These are phyloP conservation scores for Gallinago nigripennis DNA, from an alignment of 2,797 vertebrate genomes.

Conservation along the genomic window DNA sequence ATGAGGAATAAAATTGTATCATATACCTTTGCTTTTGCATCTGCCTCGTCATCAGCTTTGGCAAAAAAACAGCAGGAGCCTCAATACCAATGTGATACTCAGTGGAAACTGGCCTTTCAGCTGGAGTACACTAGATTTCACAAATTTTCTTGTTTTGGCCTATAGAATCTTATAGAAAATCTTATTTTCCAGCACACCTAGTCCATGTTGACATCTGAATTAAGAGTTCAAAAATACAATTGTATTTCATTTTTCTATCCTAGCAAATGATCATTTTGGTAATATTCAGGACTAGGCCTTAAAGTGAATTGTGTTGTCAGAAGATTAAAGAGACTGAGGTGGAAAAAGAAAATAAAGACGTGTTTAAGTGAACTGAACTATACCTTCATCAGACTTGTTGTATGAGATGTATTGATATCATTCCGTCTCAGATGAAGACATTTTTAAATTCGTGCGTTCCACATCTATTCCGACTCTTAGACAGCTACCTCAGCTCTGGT, in stretches of 20 bases:
- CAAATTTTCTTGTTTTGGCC: conserved; percentile 62
- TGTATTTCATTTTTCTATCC: background rate
- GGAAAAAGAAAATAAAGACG: background rate
- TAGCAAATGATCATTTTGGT: background rate
- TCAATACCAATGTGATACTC: conserved; percentile 38
- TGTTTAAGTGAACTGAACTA: background rate
- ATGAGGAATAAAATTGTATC: background rate
- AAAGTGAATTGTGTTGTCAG: background rate
- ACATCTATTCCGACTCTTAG: background rate
- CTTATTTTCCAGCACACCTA: conserved; percentile 62
- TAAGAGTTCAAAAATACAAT: background rate
- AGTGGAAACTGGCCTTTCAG: conserved; percentile 68
- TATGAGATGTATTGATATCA: background rate
- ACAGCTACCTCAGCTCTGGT: background rate
- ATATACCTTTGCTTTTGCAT: conserved; percentile 65
- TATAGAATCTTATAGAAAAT: conserved; percentile 70
- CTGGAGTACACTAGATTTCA: conserved; percentile 69
- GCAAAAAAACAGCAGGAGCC: conserved; percentile 63
- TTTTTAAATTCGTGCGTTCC: background rate
- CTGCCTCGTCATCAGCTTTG: conserved; percentile 54
- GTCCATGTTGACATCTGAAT: conserved; percentile 69
- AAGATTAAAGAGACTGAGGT: background rate
- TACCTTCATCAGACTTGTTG: background rate
- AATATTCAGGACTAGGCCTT: background rate
- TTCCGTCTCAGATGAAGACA: background rate